Evolutionary conservation across 2,113 vertebrate species (phyloP).

Genomic region (Corythoichthys haematopterus): DNA sequence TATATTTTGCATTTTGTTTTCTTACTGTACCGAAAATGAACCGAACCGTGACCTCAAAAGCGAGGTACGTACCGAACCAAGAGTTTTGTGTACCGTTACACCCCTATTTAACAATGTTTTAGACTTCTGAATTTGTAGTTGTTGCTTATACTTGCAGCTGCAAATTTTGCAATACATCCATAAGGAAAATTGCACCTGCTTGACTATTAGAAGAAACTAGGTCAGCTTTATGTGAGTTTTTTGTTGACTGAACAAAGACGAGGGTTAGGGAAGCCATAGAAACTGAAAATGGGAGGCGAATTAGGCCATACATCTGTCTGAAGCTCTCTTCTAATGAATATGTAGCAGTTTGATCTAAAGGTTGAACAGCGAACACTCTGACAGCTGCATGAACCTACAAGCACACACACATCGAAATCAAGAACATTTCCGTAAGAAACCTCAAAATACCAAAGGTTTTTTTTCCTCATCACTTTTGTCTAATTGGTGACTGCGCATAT

Average conservation of each 20-base stretch:
- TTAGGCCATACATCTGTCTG: slow-evolving; percentile 29
- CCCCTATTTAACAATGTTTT: too few relatives aligned
- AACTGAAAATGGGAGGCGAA: slow-evolving; percentile 10
- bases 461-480: not conserved
- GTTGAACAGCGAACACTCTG: slow-evolving; percentile 19
- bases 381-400: slow-evolving; percentile 39
- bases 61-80: too few relatives aligned
- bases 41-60: too few relatives aligned
- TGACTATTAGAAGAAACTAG: slow-evolving; percentile 1
- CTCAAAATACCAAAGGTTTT: not conserved
- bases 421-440: not conserved
- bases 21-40: too few relatives aligned
- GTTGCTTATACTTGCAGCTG: not conserved
- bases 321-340: slow-evolving; percentile 44
- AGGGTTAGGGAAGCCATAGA: slow-evolving; percentile 4
- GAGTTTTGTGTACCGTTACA: too few relatives aligned
- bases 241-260: slow-evolving; percentile 22
- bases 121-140: too few relatives aligned
- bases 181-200: not conserved
- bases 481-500: slow-evolving; percentile 1
- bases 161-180: not conserved
- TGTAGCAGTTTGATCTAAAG: slow-evolving; percentile 44
- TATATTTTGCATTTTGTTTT: too few relatives aligned
- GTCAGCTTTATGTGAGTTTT: not conserved
- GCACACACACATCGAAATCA: not conserved